phyloP scores from a whole-genome alignment of 2,888 invertebrate genomes.

The Pseudoips prasinana region DNA sequence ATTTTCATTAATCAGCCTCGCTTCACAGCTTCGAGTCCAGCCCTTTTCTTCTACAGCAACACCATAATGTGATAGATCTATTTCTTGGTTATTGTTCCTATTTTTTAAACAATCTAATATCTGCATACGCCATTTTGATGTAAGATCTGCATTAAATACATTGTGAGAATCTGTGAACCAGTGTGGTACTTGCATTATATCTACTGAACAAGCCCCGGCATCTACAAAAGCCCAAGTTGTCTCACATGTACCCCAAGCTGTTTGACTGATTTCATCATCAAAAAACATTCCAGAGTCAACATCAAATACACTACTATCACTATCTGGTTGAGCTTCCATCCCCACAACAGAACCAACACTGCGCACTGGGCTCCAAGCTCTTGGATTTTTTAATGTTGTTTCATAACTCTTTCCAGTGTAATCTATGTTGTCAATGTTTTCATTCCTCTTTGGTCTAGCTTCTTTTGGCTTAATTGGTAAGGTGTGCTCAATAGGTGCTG shows the following conservation, averaged over 20 bases:
- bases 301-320: constrained; percentile 91
- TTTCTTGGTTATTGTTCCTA: constrained; percentile 72
- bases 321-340: constrained; percentile 93
- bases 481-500: constrained; percentile 88
- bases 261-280: constrained; percentile 88
- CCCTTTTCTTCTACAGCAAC: constrained; percentile 92
- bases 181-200: constrained; percentile 88
- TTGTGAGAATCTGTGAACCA: constrained; percentile 87
- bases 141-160: constrained; percentile 83
- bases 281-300: constrained; percentile 91
- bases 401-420: constrained; percentile 86
- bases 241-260: constrained; percentile 91
- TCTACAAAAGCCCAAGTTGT: constrained; percentile 91
- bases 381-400: constrained; percentile 88
- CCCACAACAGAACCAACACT: constrained; percentile 93
- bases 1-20: constrained; percentile 83
- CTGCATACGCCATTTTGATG: constrained; percentile 88
- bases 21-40: constrained; percentile 93
- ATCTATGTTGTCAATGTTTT: constrained; percentile 71
- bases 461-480: constrained; percentile 79
- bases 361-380: constrained; percentile 94
- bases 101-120: constrained; percentile 86
- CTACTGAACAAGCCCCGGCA: constrained; percentile 90
- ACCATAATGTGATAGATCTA: constrained; percentile 84
- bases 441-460: constrained; percentile 53